Evolutionary conservation across 2,113 vertebrate species (phyloP).

Genomic region (Polypterus bichir): DNA sequence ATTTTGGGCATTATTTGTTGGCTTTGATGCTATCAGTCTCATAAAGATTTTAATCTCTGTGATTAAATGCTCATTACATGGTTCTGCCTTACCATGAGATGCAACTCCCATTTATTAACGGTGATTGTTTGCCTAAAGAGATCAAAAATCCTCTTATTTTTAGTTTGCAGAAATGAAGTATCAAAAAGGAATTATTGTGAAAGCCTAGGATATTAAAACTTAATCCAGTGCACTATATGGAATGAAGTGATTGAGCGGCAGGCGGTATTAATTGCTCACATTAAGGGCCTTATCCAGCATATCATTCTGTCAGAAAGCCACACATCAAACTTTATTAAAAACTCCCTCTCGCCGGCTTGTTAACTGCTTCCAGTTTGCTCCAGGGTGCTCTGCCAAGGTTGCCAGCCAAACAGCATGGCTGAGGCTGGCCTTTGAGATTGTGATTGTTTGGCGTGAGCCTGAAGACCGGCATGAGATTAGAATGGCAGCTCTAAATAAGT

Average conservation of each 20-base stretch:
- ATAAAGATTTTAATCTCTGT: constrained; percentile 16
- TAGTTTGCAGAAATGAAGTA: constrained; percentile 31
- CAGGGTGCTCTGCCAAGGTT: constrained; percentile 3
- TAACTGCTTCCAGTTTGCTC: not conserved
- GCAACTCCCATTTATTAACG: constrained; percentile 1
- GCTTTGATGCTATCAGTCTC: constrained; percentile 3
- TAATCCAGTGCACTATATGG: constrained; percentile 41
- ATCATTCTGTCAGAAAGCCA: not conserved
- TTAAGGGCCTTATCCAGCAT: not conserved
- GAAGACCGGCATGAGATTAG: constrained; percentile 31
- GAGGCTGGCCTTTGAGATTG: not conserved
- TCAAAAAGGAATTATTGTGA: constrained; percentile 35
- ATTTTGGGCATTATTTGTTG: constrained; percentile 12
- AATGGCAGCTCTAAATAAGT: constrained; percentile 26
- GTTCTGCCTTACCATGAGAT: constrained; percentile 5
- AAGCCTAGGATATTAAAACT: constrained; percentile 48
- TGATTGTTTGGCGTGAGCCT: constrained; percentile 26
- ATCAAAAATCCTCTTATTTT: constrained; percentile 25
- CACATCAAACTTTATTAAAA: constrained; percentile 6
- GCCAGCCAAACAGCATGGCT: not conserved
- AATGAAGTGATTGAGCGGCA: constrained; percentile 26
- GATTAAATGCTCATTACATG: constrained; percentile 17
- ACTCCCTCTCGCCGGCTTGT: constrained; percentile 2
- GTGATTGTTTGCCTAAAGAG: constrained; percentile 15
- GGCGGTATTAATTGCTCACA: constrained; percentile 26